Base-by-base conservation (phyloP, 2,888 invertebrate species). In the Exephanes ischioxanthus region DNA sequence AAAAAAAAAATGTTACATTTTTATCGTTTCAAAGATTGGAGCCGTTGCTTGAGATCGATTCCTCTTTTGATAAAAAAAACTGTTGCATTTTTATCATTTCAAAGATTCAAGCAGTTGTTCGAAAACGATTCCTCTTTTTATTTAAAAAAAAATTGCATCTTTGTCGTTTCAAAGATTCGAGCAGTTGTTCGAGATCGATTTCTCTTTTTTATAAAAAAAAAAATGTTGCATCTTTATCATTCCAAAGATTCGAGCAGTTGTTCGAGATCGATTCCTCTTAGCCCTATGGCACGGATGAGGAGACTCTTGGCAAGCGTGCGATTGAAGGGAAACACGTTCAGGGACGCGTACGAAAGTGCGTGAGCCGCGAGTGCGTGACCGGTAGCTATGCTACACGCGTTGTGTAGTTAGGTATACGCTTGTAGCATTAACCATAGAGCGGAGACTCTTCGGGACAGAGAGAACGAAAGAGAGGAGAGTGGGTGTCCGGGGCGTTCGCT, bases 281-380 rank as follows among this genome's bases (percentile, higher is more conserved):
- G 22, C 58, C 26, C 58, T 58, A 11, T 11, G 26, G 14, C 22
- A 22, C 26, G 58, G 26, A 58, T 26, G 26, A 14, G 58, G 9
- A 4, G 58, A 6, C 63, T 66, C 66, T 41, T 63, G 48, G 63
- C 48, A 63, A 16, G 67, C 77, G 81, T 77, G 66, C 70, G 48
- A 75, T 79, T 75, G 78, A 71, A 82, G 85, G 82, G 79, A 85
- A 82, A 58, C 45, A 63, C 85, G 85, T 82, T 85, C 85, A 85
- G 85, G 85, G 85, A 85, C 85, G 85, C 85, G 82, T 85, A 85
- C 85, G 82, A 85, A 75, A 82, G 85, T 82, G 85, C 85, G 85
- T 85, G 82, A 85, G 82, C 66, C 81, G 67, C 81, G 84, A 84
- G 81, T 82, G 85, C 85, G 85, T 85, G 85, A 85, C 85, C 85